A percentile compares a stretch with the other conserved stretches of the same genome.
These are phyloP conservation scores for Arrhopalites spinosus DNA, from an alignment of 2,888 invertebrate species.

Conservation along the genomic window DNA sequence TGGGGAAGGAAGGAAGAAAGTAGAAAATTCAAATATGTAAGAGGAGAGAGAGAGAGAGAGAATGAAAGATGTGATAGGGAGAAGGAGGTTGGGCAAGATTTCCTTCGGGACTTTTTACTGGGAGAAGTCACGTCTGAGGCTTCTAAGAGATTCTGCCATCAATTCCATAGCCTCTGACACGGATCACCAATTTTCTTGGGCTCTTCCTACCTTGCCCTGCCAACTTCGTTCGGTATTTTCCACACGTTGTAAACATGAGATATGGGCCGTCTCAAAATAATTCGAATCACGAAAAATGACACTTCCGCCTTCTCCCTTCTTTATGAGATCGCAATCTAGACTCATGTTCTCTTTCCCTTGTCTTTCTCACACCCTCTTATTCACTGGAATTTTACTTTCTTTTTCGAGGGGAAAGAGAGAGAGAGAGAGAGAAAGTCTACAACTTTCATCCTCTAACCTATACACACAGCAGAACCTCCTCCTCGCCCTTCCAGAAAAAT, in stretches of 20 bases:
- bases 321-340: constrained; percentile 39
- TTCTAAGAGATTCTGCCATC: constrained; percentile 55
- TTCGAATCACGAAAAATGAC: constrained; percentile 57
- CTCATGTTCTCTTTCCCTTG: constrained; percentile 23
- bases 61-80: constrained; percentile 23
- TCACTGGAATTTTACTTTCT: background rate
- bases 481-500: background rate
- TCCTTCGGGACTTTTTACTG: constrained; percentile 56
- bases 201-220: constrained; percentile 28
- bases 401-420: no score
- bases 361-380: constrained; percentile 26
- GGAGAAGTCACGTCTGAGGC: constrained; percentile 55
- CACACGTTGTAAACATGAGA: constrained; percentile 57
- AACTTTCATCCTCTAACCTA: background rate
- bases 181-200: constrained; percentile 55
- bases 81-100: constrained; percentile 43
- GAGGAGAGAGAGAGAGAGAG: background rate
- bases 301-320: constrained; percentile 44
- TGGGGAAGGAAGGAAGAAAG: background rate
- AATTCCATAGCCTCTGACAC: constrained; percentile 55
- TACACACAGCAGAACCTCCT: background rate
- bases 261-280: constrained; percentile 56
- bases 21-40: constrained; percentile 10
- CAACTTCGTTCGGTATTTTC: constrained; percentile 55
- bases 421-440: background rate